A percentile compares a stretch with the other conserved stretches of the same genome.
Conservation (phyloP, 2,888 invertebrate species). For the Apamea epomidion region DNA sequence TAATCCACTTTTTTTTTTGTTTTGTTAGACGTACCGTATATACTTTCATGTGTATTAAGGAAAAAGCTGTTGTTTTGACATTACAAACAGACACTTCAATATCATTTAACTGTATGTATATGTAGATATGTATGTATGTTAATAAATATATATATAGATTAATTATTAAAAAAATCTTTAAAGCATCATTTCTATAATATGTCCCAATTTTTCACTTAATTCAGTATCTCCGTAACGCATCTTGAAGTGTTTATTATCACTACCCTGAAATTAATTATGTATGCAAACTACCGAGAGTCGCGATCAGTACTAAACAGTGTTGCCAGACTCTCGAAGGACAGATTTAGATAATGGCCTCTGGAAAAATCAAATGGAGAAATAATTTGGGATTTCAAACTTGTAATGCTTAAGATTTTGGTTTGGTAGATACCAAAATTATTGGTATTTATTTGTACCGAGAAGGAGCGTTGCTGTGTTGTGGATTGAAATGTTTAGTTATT, state of each 20-base stretch:
- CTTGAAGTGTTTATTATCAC: constrained; percentile 17
- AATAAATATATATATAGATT: too few relatives aligned
- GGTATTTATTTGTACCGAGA: not conserved
- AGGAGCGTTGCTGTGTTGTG: not conserved
- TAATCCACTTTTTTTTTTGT: too few relatives aligned
- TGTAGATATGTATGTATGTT: too few relatives aligned
- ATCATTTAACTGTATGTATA: too few relatives aligned
- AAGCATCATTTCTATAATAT: too few relatives aligned
- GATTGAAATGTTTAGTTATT: rapidly evolving
- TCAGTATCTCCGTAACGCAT: not conserved
- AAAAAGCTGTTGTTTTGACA: too few relatives aligned
- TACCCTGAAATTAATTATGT: constrained; percentile 48
- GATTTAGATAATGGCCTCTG: constrained; percentile 38
- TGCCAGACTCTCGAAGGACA: constrained; percentile 21
- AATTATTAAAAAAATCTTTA: not conserved
- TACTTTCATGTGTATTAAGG: too few relatives aligned
- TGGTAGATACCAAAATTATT: not conserved
- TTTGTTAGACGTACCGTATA: too few relatives aligned
- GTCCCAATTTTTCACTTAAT: not conserved
- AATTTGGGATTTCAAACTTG: constrained; percentile 29
- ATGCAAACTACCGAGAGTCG: constrained; percentile 24
- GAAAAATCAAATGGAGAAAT: constrained; percentile 26
- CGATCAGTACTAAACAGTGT: constrained; percentile 13
- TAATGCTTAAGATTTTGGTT: not conserved
- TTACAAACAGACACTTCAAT: too few relatives aligned